phyloP scores from a whole-genome alignment of 64 coral and sea anemone genomes.

The Pocillopora verrucosa region DNA sequence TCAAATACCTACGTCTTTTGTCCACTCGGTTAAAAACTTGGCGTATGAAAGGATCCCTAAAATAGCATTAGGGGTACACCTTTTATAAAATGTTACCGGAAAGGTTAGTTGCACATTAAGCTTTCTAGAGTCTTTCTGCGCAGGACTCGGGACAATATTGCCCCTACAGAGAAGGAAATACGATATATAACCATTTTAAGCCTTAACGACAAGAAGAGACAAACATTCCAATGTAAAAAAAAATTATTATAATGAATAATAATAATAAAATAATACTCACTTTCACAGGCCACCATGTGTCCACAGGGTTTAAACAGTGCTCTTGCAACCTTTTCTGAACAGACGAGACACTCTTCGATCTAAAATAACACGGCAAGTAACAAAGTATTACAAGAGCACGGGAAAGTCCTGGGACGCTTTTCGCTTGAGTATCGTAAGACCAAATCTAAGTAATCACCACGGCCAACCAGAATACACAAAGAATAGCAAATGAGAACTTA shows the following conservation, averaged over 20 bases:
- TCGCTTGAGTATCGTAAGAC: not conserved
- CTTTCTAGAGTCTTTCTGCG: too few species aligned
- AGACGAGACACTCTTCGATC: constrained; percentile 99
- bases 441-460: not conserved
- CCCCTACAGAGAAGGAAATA: too few species aligned
- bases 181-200: too few species aligned
- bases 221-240: not conserved
- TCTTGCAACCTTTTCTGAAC: constrained; percentile 85
- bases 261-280: not conserved
- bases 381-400: not conserved
- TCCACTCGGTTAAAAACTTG: too few species aligned
- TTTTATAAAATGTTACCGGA: too few species aligned
- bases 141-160: too few species aligned
- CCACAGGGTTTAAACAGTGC: constrained; percentile 89
- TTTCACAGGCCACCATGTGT: constrained; percentile 89
- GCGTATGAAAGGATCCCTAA: too few species aligned
- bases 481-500: too few species aligned
- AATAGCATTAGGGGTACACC: too few species aligned
- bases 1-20: too few species aligned
- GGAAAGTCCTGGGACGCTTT: not conserved
- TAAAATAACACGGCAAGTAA: constrained; percentile 4
- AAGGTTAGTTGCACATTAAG: too few species aligned
- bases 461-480: too few species aligned
- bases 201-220: not conserved
- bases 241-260: not conserved